A percentile compares a stretch with the other conserved stretches of the same genome.
phyloP scores from a whole-genome alignment of 1,140 invertebrate genomes.

The Temnothorax longispinosus region DNA sequence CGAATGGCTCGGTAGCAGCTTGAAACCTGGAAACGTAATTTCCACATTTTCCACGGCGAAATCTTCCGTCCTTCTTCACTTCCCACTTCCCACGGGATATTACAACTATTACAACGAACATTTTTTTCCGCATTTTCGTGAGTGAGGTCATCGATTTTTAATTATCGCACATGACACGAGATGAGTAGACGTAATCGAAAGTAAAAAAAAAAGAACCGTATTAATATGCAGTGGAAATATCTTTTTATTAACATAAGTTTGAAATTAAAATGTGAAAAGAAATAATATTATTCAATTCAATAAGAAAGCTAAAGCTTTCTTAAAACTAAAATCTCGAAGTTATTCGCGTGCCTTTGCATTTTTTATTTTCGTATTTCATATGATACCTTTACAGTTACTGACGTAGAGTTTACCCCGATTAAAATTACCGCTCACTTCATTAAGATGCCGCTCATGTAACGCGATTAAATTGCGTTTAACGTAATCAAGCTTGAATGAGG shows the following conservation, averaged over 20 bases:
- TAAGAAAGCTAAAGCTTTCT: neutral
- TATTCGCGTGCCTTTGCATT: neutral
- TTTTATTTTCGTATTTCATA: neutral
- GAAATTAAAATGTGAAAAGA: conserved; percentile 17
- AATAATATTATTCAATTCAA: neutral
- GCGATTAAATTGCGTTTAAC: conserved; percentile 34
- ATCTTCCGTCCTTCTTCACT: neutral
- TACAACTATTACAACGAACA: neutral
- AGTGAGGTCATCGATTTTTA: conserved; percentile 15
- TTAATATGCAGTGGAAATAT: neutral
- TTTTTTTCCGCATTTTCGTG: neutral
- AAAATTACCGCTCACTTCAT: conserved; percentile 19
- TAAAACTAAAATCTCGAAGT: neutral
- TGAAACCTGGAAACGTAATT: conserved; percentile 42
- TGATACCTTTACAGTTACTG: neutral
- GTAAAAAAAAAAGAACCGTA: neutral
- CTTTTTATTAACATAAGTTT: neutral
- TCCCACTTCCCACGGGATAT: conserved; percentile 12
- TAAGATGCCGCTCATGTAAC: conserved; percentile 11
- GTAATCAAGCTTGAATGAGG: conserved; percentile 38
- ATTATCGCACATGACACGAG: neutral
- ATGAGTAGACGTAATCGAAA: neutral
- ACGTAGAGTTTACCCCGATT: neutral
- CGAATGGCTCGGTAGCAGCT: conserved; percentile 21
- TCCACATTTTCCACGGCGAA: conserved; percentile 17